phyloP scores from a whole-genome alignment of 2,113 vertebrate species.

The Nestor notabilis region DNA sequence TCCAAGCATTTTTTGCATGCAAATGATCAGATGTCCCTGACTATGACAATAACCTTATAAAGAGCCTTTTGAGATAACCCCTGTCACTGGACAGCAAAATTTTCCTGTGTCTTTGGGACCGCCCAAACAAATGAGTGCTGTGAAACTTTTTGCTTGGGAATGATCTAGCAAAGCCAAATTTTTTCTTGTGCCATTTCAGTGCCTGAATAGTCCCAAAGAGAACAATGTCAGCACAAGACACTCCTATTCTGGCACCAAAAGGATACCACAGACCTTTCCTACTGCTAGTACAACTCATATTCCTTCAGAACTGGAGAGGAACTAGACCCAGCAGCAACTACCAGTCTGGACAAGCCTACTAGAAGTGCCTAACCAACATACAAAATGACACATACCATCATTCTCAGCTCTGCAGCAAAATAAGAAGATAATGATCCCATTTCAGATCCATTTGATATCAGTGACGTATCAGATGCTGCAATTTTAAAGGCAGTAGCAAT shows the following conservation, averaged over 20 bases:
- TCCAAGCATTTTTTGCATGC: neutral
- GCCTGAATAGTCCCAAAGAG: neutral
- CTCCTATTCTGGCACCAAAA: neutral
- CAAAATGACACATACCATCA: neutral
- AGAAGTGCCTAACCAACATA: neutral
- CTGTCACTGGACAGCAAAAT: neutral
- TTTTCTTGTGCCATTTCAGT: neutral
- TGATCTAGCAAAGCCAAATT: neutral
- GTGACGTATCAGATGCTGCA: neutral
- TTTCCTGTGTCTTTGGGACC: neutral
- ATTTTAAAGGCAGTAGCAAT: neutral
- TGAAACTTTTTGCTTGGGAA: neutral
- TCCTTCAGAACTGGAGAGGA: neutral
- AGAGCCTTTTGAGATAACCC: neutral
- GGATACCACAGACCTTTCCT: neutral
- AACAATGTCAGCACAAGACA: neutral
- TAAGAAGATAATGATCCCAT: neutral
- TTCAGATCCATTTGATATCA: neutral
- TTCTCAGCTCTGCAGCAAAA: neutral
- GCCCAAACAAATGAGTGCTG: neutral
- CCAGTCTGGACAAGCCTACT: neutral
- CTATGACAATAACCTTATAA: neutral
- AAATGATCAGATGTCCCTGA: neutral
- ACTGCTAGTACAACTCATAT: neutral
- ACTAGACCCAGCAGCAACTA: neutral